These are phyloP conservation scores for Pseudochromis fuscus DNA, from an alignment of 2,797 vertebrate species.

Conservation along the genomic window DNA sequence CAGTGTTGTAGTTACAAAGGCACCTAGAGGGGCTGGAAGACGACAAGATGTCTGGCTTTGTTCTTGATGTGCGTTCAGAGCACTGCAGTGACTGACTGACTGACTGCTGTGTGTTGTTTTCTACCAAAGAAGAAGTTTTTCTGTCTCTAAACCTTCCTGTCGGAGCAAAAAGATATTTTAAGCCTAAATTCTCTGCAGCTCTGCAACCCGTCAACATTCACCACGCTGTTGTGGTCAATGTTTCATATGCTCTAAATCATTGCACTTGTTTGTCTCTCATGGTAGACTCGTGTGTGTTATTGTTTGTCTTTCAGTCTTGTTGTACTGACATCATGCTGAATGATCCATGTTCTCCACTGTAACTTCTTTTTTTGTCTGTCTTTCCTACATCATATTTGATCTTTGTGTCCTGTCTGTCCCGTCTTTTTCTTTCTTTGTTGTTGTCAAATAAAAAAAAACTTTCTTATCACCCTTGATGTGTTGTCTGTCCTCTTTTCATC, in stretches of 20 bases:
- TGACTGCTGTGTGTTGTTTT: constrained; percentile 63
- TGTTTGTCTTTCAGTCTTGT: constrained; percentile 38
- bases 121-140: constrained; percentile 55
- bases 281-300: constrained; percentile 33
- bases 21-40: constrained; percentile 60
- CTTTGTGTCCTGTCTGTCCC: constrained; percentile 38
- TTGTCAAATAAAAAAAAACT: constrained; percentile 68
- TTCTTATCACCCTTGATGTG: constrained; percentile 55
- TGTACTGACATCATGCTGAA: constrained; percentile 13
- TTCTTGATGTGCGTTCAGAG: constrained; percentile 69
- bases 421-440: constrained; percentile 46
- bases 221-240: constrained; percentile 42
- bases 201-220: constrained; percentile 6
- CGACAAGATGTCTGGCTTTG: constrained; percentile 63
- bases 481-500: constrained; percentile 65
- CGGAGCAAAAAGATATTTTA: constrained; percentile 59
- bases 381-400: constrained; percentile 48
- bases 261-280: constrained; percentile 9
- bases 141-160: constrained; percentile 54
- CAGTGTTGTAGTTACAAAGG: constrained; percentile 56
- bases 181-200: constrained; percentile 41
- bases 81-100: constrained; percentile 42
- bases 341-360: constrained; percentile 30
- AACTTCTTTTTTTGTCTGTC: constrained; percentile 40
- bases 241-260: constrained; percentile 9